Conservation (phyloP, 2,888 invertebrate genomes). For the Phoronis australis region DNA sequence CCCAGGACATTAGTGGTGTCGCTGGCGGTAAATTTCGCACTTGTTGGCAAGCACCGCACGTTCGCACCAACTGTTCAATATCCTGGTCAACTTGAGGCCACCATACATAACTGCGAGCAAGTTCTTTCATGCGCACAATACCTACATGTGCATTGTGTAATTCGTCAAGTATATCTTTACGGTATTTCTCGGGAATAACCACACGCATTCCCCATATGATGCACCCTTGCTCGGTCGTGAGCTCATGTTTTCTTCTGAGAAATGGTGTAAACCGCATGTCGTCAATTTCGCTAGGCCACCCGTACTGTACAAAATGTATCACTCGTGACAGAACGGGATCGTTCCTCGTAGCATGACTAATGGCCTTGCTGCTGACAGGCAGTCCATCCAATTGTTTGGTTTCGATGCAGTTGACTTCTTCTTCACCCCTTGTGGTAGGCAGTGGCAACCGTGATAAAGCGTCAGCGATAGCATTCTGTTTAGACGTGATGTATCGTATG, state of each 20-base stretch:
- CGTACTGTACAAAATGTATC: not conserved
- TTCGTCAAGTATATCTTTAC: conserved; percentile 16
- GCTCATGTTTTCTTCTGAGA: conserved; percentile 8
- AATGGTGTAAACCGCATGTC: conserved; percentile 5
- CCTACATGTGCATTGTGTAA: conserved; percentile 33
- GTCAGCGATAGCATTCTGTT: conserved; percentile 1
- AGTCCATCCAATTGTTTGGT: not conserved
- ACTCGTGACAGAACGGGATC: conserved; percentile 3
- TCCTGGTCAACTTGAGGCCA: conserved; percentile 24
- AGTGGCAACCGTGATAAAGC: conserved; percentile 1
- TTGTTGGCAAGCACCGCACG: conserved; percentile 19
- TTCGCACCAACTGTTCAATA: conserved; percentile 19
- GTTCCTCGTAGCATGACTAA: conserved; percentile 4
- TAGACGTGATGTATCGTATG: not conserved
- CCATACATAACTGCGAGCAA: conserved; percentile 30
- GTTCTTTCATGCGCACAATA: conserved; percentile 25
- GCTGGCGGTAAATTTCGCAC: conserved; percentile 18
- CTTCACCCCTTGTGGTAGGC: not conserved
- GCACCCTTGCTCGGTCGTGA: conserved; percentile 21
- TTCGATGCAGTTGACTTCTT: not conserved
- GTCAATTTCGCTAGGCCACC: conserved; percentile 1
- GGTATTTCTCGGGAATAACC: conserved; percentile 23
- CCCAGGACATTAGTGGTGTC: conserved; percentile 26
- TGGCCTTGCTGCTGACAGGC: not conserved
- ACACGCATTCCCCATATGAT: conserved; percentile 23